Percentiles rank a stretch among this genome's conserved stretches.
phyloP scores from a whole-genome alignment of 2,888 invertebrate species.

The Drymonia ruficornis region DNA sequence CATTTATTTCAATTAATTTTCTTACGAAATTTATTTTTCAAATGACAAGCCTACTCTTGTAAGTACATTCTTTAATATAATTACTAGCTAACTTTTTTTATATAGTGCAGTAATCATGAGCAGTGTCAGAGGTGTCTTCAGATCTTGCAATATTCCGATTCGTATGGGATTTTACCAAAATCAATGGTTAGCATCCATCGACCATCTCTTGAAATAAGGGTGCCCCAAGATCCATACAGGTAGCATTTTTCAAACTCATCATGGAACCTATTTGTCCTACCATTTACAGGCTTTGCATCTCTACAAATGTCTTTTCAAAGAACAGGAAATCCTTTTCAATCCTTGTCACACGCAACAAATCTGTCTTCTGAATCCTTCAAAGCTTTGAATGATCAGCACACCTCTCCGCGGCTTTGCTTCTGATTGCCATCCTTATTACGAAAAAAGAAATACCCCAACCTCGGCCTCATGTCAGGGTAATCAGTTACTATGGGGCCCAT shows the following conservation, averaged over 20 bases:
- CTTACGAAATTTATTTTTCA: too few species aligned
- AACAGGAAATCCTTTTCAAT: conserved; percentile 4
- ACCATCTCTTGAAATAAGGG: too few species aligned
- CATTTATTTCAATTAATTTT: too few species aligned
- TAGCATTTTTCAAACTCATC: not conserved
- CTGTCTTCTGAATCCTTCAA: conserved; percentile 16
- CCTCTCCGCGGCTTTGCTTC: conserved; percentile 28
- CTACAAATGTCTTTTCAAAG: not conserved
- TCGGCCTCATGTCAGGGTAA: conserved; percentile 44
- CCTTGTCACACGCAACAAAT: conserved; percentile 5
- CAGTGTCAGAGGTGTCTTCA: too few species aligned
- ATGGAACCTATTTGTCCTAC: not conserved
- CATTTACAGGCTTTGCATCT: not conserved
- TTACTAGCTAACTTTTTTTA: too few species aligned
- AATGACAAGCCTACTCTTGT: too few species aligned
- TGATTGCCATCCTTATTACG: conserved; percentile 39
- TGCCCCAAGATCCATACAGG: too few species aligned
- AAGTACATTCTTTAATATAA: too few species aligned
- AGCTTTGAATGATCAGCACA: conserved; percentile 27
- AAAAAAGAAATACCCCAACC: conserved; percentile 38
- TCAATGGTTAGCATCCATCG: too few species aligned
- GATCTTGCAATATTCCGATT: too few species aligned
- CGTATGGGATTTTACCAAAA: too few species aligned
- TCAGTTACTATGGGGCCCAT: conserved; percentile 55
- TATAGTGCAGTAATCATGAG: too few species aligned